These are phyloP conservation scores for Heliconius aoede DNA, from an alignment of 2,888 invertebrate genomes.

Conservation along the genomic window DNA sequence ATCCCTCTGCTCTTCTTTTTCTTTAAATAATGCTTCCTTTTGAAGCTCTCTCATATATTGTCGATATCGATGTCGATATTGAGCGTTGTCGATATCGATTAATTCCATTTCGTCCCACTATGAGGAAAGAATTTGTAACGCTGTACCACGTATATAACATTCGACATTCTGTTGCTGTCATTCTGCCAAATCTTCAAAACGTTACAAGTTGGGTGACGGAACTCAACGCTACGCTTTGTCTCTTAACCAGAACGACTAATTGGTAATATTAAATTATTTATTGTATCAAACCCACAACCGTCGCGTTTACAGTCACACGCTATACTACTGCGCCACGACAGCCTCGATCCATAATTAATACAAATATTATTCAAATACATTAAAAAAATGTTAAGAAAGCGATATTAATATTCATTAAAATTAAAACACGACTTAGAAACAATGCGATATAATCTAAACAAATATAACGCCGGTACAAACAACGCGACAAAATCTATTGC, in stretches of 20 bases:
- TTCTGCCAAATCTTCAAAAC: no score
- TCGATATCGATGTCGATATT: no score
- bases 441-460: slow-evolving; percentile 24
- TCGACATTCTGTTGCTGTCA: no score
- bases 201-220: no score
- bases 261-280: no score
- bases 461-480: not conserved
- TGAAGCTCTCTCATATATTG: no score
- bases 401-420: slow-evolving; percentile 27
- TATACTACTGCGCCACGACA: not conserved
- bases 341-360: not conserved
- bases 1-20: not conserved
- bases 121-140: no score
- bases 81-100: no score
- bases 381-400: not conserved
- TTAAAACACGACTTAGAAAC: not conserved
- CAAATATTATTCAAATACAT: not conserved
- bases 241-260: no score
- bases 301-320: not conserved
- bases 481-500: slow-evolving; percentile 24
- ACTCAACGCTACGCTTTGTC: no score
- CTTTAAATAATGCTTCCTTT: not conserved
- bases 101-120: no score
- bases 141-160: no score
- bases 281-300: not conserved